Percentiles rank a stretch among this genome's conserved stretches.
phyloP scores from a whole-genome alignment of 2,888 invertebrate species.

The Morinoia aosen region DNA sequence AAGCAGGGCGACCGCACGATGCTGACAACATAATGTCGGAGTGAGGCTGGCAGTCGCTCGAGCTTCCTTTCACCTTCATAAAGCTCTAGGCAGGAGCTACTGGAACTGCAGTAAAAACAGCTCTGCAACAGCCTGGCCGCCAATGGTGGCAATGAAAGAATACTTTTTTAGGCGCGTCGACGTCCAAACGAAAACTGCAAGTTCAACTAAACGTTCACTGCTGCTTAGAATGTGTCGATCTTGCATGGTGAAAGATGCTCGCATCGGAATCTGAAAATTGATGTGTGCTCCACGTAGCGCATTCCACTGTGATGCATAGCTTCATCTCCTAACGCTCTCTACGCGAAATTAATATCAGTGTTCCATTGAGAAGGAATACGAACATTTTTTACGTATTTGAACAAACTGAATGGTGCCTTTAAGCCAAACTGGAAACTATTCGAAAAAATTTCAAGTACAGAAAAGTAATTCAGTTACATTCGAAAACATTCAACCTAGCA shows the following conservation, averaged over 20 bases:
- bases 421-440: not conserved
- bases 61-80: constrained; percentile 12
- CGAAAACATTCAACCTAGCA: not conserved
- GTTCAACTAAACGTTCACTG: not conserved
- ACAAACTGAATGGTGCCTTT: not conserved
- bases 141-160: not conserved
- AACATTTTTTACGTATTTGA: not conserved
- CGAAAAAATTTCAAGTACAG: not conserved
- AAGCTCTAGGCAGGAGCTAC: constrained; percentile 12
- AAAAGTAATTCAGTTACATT: not conserved
- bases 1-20: not conserved
- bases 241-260: not conserved
- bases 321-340: not conserved
- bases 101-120: constrained; percentile 4
- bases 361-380: not conserved
- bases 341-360: not conserved
- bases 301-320: not conserved
- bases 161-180: not conserved
- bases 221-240: not conserved
- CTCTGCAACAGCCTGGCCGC: not conserved
- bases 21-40: not conserved
- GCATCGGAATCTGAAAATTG: not conserved
- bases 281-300: not conserved
- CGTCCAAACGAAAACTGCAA: not conserved
- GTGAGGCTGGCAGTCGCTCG: not conserved